Evolutionary conservation across 2,113 vertebrate species (phyloP), one percentile per base, ranked within the genome.

Genomic region (Chiloscyllium plagiosum): DNA sequence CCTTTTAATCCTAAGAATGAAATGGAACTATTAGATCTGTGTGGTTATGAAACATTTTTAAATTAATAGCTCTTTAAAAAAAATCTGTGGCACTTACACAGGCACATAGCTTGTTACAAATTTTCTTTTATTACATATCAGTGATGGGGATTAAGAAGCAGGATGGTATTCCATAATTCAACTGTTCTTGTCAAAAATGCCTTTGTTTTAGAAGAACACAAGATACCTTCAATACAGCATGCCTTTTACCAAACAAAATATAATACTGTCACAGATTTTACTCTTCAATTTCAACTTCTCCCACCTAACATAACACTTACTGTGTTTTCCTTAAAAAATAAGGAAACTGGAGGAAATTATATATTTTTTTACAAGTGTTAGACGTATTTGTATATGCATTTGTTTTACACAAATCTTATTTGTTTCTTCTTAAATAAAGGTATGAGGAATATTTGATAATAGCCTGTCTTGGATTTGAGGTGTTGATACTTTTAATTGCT

Each of bases 121-220:
- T 76, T 95, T 95, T 76, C 72, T 95, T 95, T 95, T 95, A 95
- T 95, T 95, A 95, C 94, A 95, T 29, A 72, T 95, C 94, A 95
- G 94, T 95, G 70, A 95, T 33, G 68, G 87, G 94, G 94, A 95
- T 95, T 95, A 95, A 95, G 94, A 95, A 95, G 47, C 37, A 47
- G 47, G 42, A 72, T 72, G 69, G 94, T 76, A 26, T 52, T 72
- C 94, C 94, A 95, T 95, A 72, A 95, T 95, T 95, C 94, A 95
- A 95, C 93, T 70, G 12, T 29, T 72, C 42, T 95, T 72, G 94
- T 95, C 94, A 95, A 52, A 95, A 95, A 50, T 95, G 42, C 4
- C 42, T 72, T 72, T 72, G 42, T 72, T 95, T 95, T 70, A 24
- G 66, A 95, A 95, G 42, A 52, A 19, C 37, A 76, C 22, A 50